Evolutionary conservation across 2,888 invertebrate genomes (phyloP).

Genomic region (Blastobasis lacticolella): DNA sequence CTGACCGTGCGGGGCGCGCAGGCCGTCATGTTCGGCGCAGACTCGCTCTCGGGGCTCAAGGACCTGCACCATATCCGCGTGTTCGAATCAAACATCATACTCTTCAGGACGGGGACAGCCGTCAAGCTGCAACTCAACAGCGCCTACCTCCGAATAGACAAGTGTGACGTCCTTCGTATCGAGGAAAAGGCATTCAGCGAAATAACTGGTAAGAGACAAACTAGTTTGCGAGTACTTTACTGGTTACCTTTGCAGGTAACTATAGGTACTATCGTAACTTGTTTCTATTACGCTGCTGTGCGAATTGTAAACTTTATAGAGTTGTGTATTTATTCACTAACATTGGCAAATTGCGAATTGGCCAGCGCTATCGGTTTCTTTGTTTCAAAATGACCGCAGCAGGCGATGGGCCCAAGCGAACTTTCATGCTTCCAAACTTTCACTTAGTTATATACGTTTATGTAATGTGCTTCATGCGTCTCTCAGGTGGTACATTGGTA

Average conservation of each 20-base stretch:
- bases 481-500: too few species aligned
- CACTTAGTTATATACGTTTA: too few species aligned
- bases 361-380: neutral
- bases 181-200: conserved; percentile 78
- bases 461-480: too few species aligned
- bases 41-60: conserved; percentile 70
- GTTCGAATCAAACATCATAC: conserved; percentile 63
- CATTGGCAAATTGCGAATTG: too few species aligned
- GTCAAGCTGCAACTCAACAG: conserved; percentile 74
- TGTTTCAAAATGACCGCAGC: neutral
- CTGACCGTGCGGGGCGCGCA: conserved; percentile 73
- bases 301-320: too few species aligned
- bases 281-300: too few species aligned
- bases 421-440: too few species aligned
- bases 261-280: neutral
- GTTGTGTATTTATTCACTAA: neutral
- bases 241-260: too few species aligned
- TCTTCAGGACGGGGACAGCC: conserved; percentile 76
- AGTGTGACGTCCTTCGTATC: conserved; percentile 74
- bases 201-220: conserved; percentile 58
- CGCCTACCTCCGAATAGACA: conserved; percentile 74
- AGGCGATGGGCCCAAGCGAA: neutral
- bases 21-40: conserved; percentile 67
- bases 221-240: too few species aligned
- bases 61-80: conserved; percentile 73